These are phyloP conservation scores for Rhopalosiphum padi DNA, from an alignment of 1,140 invertebrate genomes.

Conservation along the genomic window DNA sequence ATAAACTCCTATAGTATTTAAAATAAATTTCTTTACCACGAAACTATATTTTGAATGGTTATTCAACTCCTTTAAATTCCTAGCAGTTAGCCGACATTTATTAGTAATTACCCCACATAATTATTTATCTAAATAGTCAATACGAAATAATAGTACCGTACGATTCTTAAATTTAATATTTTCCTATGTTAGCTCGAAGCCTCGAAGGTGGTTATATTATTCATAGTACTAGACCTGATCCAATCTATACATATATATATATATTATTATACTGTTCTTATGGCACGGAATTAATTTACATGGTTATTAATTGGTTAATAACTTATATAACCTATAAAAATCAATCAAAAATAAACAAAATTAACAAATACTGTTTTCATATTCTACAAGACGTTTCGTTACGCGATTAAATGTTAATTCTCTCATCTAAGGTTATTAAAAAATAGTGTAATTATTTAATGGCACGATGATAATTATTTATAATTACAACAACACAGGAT, in stretches of 20 bases:
- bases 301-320: neutral
- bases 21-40: too few relatives aligned
- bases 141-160: too few relatives aligned
- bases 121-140: too few relatives aligned
- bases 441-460: neutral
- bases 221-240: neutral
- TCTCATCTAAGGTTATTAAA: neutral
- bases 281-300: neutral
- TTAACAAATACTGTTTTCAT: neutral
- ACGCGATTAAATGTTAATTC: neutral
- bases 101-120: too few relatives aligned
- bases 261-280: too few relatives aligned
- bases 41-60: too few relatives aligned
- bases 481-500: slow-evolving; percentile 14
- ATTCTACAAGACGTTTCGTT: neutral
- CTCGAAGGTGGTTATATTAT: too few relatives aligned
- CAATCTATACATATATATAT: neutral
- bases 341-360: neutral
- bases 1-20: too few relatives aligned
- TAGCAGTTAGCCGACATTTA: too few relatives aligned
- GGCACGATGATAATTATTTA: slow-evolving; percentile 10
- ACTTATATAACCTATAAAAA: neutral
- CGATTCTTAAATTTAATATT: too few relatives aligned
- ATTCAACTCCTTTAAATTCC: too few relatives aligned
- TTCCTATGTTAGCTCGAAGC: too few relatives aligned